Conservation (phyloP, 2,888 invertebrate genomes). For the Deilephila elpenor region DNA sequence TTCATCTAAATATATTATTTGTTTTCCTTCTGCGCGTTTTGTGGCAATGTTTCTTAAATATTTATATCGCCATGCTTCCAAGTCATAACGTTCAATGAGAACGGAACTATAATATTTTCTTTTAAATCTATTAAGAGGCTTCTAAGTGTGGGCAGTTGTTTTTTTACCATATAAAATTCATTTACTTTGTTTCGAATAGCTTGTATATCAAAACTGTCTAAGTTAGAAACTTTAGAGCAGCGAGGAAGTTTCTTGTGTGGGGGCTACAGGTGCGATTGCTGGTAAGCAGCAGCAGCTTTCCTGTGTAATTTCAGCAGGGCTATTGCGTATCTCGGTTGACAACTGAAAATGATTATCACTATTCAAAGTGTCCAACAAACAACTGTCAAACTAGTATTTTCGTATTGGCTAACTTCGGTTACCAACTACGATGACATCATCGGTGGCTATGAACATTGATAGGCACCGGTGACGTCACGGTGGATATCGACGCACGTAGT, state of each 20-base stretch:
- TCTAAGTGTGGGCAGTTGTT: background rate
- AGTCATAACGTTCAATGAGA: constrained; percentile 42
- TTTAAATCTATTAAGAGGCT: background rate
- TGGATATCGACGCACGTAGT: no score
- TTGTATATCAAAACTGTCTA: constrained; percentile 1
- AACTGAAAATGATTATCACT: no score
- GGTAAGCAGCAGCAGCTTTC: no score
- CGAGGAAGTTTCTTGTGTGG: background rate
- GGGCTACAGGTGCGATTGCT: no score
- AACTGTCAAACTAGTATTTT: no score
- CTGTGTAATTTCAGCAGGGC: no score
- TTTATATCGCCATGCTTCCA: constrained; percentile 43
- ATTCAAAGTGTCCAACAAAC: no score
- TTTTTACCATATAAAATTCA: background rate
- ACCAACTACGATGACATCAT: no score
- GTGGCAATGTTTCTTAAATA: constrained; percentile 37
- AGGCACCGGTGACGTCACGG: no score
- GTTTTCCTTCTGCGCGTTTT: constrained; percentile 36
- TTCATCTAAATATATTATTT: constrained; percentile 43
- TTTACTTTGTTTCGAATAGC: constrained; percentile 1
- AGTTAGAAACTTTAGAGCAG: background rate
- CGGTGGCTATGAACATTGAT: no score
- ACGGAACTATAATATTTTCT: constrained; percentile 37
- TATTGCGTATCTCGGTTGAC: no score
- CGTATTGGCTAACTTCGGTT: no score